Evolutionary conservation across 2,113 vertebrate genomes (phyloP), one percentile per base, ranked within the genome.

Genomic region (Nasalis larvatus): DNA sequence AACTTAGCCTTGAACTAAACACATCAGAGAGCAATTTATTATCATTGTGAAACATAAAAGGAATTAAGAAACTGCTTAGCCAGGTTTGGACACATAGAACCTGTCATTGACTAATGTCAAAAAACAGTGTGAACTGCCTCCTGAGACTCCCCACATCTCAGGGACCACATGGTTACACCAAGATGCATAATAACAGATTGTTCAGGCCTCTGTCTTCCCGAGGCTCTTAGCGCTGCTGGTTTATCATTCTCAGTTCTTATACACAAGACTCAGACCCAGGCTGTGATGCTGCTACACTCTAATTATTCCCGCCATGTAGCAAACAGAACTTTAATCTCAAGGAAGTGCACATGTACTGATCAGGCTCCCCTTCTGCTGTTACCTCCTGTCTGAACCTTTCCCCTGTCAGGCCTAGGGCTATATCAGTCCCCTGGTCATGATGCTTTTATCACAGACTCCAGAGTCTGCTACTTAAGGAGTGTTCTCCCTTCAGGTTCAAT

Each of bases 1-100:
- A 88, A 78, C 25, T 71, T 27, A 23, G 40, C 76, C 69, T 87
- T 82, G n/a, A 89, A 71, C 60, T 54, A 82, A 56, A 90, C 60
- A 40, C 49, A 68, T 58, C 76, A n/a, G 40, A n/a, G 82, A 86
- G 35, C 32, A 68, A 52, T 68, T n/a, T 32, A 27, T 85, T 56
- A 71, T 52, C 32, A 74, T 3, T 40, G 63, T 2, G 17, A 66
- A 86, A 73, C 12, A 45, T 52, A 47, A 37, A 25, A 73, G 45
- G 40, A 74, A 42, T 37, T 60, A 45, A 74, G 35, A 49, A 42
- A 71, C 42, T 40, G 32, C 18, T 40, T 42, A 71, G 56, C 27
- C 25, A 49, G 58, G 23, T 45, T 66, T 37, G 54, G 37, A 69
- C 8, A 14, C 35, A 49, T 2, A 32, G 11, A 76, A 58, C 16